Percentiles rank a stretch among this genome's conserved stretches.
Conservation (phyloP, 53 echinoderm and acorn worm species). For the Antedon mediterranea region DNA sequence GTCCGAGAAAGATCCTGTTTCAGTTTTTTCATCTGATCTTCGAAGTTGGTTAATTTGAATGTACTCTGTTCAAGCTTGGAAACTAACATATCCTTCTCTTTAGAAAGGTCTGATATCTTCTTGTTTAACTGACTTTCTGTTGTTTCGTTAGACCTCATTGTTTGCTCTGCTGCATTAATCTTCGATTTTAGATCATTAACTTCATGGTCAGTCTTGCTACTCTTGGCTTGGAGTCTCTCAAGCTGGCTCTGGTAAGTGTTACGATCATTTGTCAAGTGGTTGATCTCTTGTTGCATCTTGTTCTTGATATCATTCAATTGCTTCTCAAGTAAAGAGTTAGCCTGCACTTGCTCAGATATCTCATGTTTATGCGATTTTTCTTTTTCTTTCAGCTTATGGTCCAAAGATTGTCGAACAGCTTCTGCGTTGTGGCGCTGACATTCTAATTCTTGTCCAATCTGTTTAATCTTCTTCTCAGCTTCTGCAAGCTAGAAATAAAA, state of each 20-base stretch:
- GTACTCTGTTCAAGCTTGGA: constrained; percentile 58
- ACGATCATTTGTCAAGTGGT: constrained; percentile 37
- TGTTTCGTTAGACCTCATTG: constrained; percentile 23
- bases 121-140: constrained; percentile 40
- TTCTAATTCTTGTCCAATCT: constrained; percentile 58
- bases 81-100: constrained; percentile 51
- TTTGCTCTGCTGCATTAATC: constrained; percentile 23
- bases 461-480: constrained; percentile 55
- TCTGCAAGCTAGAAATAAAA: constrained; percentile 20
- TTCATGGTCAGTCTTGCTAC: constrained; percentile 44
- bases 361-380: constrained; percentile 77
- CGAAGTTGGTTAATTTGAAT: constrained; percentile 51
- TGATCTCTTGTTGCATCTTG: constrained; percentile 61
- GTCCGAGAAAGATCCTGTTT: constrained; percentile 56
- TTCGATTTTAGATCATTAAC: constrained; percentile 44
- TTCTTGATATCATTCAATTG: constrained; percentile 50
- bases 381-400: constrained; percentile 58
- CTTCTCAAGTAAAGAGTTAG: constrained; percentile 30
- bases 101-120: constrained; percentile 43
- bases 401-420: constrained; percentile 54
- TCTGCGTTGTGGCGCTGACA: constrained; percentile 94
- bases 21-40: constrained; percentile 46
- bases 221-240: constrained; percentile 43
- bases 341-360: constrained; percentile 52
- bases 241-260: constrained; percentile 51